Base-by-base conservation (phyloP, 2,888 invertebrate genomes). In the Steinernema carpocapsae region DNA sequence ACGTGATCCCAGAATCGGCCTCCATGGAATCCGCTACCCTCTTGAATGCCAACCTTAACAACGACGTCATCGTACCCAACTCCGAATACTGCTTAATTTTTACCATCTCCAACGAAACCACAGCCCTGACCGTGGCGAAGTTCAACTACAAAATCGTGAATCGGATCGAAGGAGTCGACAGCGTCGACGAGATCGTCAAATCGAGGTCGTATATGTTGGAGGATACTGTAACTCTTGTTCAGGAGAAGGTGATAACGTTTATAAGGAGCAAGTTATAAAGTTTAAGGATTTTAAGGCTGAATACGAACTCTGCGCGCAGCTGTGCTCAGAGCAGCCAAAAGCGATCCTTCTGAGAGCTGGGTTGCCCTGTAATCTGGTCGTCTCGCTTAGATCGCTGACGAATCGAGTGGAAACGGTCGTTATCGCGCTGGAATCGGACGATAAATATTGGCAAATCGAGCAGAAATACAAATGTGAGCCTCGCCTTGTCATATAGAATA, bases 221-320 rank as follows among this genome's bases (percentile, higher is more conserved):
- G 70, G 77, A 59, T 83, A 84, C 79, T 46, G 70, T 72, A 70
- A 71, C 45, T 73, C 59, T 19, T n/a, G 45, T 48, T 42, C 48
- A 37, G 17, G 24, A 19, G 32, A 74, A 52, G 56, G 45, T 46
- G 48, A 51, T 32, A 10, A 32, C 26, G 26, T 72, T 24, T 1
- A 37, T 24, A 70, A 0, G 4, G 17, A 73, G 72, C 52, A 43
- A 17, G 43, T 71, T 70, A 59, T 72, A 22, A 46, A 52, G 24
- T n/a, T 17, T 26, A 43, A 7, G 19, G n/a, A 70, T 26, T 19
- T 77, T 80, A 19, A 84, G 80, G 81, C 82, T n/a, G 81, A 78
- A 24, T 86, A 83, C 76, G 86, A 86, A 51, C 74, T 86, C 24
- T 86, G 86, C 71, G 82, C 86, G 0, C 86, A 84, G 74, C 80